Evolutionary conservation across 2,888 invertebrate genomes (phyloP).

Genomic region (Xanthorhoe spadicearia): DNA sequence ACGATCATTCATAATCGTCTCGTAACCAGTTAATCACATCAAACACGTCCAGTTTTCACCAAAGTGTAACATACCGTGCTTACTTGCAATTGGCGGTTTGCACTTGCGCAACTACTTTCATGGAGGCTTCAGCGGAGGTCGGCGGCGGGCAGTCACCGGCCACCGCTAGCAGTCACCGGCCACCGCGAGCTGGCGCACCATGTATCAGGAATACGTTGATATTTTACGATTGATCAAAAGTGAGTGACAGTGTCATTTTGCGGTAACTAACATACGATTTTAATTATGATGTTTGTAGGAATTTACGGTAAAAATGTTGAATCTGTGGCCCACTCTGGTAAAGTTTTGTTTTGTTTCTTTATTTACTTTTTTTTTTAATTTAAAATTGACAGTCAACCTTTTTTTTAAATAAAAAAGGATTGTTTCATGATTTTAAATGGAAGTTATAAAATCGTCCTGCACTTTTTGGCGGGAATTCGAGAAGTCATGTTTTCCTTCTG

Average conservation of each 20-base stretch:
- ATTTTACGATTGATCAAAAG: slow-evolving; percentile 46
- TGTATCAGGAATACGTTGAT: slow-evolving; percentile 50
- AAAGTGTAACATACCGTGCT: slow-evolving; percentile 24
- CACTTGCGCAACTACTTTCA: slow-evolving; percentile 37
- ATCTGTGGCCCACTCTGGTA: too few relatives aligned
- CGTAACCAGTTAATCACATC: slow-evolving; percentile 4
- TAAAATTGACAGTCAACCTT: too few relatives aligned
- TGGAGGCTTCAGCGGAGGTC: slow-evolving; percentile 18
- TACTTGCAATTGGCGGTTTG: slow-evolving; percentile 14
- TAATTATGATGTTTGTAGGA: too few relatives aligned
- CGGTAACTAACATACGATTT: background rate
- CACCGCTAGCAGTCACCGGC: slow-evolving; percentile 19
- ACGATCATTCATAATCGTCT: background rate
- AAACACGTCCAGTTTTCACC: slow-evolving; percentile 22
- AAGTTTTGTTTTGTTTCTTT: too few relatives aligned
- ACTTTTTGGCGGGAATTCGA: too few relatives aligned
- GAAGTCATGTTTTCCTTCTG: too few relatives aligned
- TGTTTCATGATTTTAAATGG: too few relatives aligned
- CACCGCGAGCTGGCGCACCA: slow-evolving; percentile 27
- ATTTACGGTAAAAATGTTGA: too few relatives aligned
- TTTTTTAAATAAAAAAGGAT: too few relatives aligned
- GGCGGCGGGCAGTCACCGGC: slow-evolving; percentile 20
- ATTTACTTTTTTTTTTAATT: too few relatives aligned
- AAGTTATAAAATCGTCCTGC: too few relatives aligned
- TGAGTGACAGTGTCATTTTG: slow-evolving; percentile 32